These are phyloP conservation scores for Gambelia wislizenii DNA, from an alignment of 2,797 vertebrate genomes.

Conservation along the genomic window DNA sequence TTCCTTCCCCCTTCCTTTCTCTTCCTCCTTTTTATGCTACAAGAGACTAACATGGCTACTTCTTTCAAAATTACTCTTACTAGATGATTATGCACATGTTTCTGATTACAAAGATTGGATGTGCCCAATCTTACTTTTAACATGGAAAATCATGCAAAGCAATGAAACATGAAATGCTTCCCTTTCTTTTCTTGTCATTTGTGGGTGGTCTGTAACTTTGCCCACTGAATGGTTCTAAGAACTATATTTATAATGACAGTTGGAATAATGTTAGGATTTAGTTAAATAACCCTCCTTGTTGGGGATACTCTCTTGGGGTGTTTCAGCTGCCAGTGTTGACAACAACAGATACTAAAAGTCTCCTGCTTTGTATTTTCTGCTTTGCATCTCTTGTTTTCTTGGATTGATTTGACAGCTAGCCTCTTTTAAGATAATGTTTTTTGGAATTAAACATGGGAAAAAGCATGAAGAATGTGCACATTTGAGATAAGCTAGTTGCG, in stretches of 20 bases:
- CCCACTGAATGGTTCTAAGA: not conserved
- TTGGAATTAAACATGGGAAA: not conserved
- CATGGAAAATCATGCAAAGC: rapidly evolving
- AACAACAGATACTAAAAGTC: not conserved
- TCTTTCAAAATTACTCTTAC: not conserved
- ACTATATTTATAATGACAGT: not conserved
- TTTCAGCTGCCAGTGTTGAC: not conserved
- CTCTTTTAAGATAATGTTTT: not conserved
- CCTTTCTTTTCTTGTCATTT: conserved; percentile 8
- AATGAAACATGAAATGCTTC: not conserved
- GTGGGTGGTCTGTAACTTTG: not conserved
- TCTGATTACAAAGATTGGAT: not conserved
- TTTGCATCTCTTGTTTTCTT: not conserved
- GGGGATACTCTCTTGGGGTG: not conserved
- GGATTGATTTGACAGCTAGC: not conserved
- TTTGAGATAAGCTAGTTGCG: not conserved
- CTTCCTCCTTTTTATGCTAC: too few relatives aligned
- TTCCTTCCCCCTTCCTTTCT: too few relatives aligned
- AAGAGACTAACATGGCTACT: too few relatives aligned
- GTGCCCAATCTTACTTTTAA: not conserved
- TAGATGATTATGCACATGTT: not conserved
- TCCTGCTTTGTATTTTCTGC: not conserved
- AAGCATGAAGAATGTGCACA: not conserved
- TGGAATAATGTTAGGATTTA: conserved; percentile 10
- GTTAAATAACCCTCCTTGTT: conserved; percentile 24